Conservation (phyloP, 2,888 invertebrate species). For the Sinohyriopsis cumingii region DNA sequence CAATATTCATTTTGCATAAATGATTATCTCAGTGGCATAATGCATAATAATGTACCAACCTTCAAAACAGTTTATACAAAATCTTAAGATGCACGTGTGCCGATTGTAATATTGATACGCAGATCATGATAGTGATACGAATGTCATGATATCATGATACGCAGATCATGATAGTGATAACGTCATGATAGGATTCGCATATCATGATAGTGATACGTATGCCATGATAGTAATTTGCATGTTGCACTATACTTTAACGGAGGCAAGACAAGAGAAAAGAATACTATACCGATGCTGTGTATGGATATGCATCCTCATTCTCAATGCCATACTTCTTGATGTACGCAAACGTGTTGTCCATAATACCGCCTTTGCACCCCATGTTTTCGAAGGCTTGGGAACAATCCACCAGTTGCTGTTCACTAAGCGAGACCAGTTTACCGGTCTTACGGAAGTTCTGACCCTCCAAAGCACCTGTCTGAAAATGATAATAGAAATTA, state of each 20-base stretch:
- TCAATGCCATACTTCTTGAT: constrained; percentile 75
- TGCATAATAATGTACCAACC: too few relatives aligned
- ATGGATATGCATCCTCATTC: constrained; percentile 70
- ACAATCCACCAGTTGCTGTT: constrained; percentile 73
- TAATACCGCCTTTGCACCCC: constrained; percentile 73
- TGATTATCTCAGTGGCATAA: background rate
- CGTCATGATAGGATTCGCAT: too few relatives aligned
- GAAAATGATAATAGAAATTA: constrained; percentile 3
- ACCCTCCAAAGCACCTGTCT: constrained; percentile 80
- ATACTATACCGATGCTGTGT: constrained; percentile 56
- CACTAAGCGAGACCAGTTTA: constrained; percentile 74
- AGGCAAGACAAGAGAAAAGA: background rate
- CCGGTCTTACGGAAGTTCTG: constrained; percentile 75
- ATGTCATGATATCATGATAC: too few relatives aligned
- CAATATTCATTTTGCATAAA: background rate
- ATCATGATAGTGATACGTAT: too few relatives aligned
- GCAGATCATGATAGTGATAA: too few relatives aligned
- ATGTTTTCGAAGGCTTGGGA: constrained; percentile 70
- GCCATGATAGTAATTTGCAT: too few relatives aligned
- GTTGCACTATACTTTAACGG: background rate
- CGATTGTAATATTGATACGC: too few relatives aligned
- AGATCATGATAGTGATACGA: too few relatives aligned
- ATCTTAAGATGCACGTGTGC: too few relatives aligned
- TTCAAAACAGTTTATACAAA: too few relatives aligned
- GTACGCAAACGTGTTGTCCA: constrained; percentile 74